Base-by-base conservation (phyloP, 2,888 invertebrate species). In the Cheilosia grossa region DNA sequence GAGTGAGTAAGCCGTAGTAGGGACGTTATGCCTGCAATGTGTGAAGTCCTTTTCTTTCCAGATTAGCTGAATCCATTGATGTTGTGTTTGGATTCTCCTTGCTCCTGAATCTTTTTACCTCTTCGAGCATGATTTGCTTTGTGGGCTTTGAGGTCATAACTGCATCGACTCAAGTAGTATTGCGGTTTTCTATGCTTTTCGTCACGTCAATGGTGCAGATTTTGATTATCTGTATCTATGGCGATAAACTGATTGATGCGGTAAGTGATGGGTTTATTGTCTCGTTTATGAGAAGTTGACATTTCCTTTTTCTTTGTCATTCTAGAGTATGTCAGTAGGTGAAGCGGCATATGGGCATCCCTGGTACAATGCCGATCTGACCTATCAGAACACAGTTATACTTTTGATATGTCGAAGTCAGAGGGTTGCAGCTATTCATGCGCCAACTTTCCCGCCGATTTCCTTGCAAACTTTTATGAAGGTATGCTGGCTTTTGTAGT, bases 101-200 rank as follows among this genome's bases (percentile, higher is more conserved):
- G 19, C 61, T 91, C 3, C 88, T 90, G 80, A 91, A 91, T 75
- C 90, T 91, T 53, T 73, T 91, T n/a, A 89, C 90, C n/a, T 89
- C 91, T 6, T 91, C 91, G 0, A 40, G 90, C 86, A 90, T 90
- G 1, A 89, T 91, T 27, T 91, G 91, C 59, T 89, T 91, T 53
- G 90, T 90, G 24, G 90, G 90, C 19, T 91, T 91, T 87, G 90
- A 91, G 86, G 89, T 89, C 47, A 90, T 90, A 27, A 89, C 90
- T 56, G 89, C 89, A 4, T 89, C 87, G 17, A 72, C 87, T 9
- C 88, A 90, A 59, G 90, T 90, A 5, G 88, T 90, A 21, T 87
- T 89, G 4, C 87, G 90, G 10, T 90, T 90, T 79, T 87, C 88
- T 4, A 88, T 91, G n/a, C 90, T 91, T 82, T 82, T 91, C 2